Conservation (phyloP, 2,113 vertebrate genomes). For the Myotis brandtii region DNA sequence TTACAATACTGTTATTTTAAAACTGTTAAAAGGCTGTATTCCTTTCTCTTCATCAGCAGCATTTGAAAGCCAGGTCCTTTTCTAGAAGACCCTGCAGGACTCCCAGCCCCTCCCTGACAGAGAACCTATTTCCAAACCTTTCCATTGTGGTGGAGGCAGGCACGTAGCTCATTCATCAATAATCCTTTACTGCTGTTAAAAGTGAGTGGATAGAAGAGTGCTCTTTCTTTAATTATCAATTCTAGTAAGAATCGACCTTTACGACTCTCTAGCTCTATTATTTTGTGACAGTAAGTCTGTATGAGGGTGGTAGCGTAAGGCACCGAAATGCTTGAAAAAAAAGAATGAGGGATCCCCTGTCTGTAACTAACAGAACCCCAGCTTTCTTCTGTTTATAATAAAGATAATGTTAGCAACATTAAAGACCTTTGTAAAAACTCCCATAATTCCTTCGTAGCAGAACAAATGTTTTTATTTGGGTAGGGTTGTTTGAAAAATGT, state of each 20-base stretch:
- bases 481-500: background rate
- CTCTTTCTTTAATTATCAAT: background rate
- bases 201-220: background rate
- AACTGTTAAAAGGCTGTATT: background rate
- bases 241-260: background rate
- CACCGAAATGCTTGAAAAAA: background rate
- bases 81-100: background rate
- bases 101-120: background rate
- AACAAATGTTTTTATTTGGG: background rate
- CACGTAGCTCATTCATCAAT: background rate
- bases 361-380: background rate
- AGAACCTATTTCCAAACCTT: background rate
- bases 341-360: background rate
- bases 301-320: background rate
- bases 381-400: background rate
- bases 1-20: slow-evolving; percentile 24
- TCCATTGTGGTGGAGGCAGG: background rate
- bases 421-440: background rate
- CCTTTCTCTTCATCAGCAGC: background rate
- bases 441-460: background rate
- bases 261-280: background rate
- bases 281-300: background rate
- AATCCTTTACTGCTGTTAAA: background rate
- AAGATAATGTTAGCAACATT: background rate
- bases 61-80: background rate